phyloP scores from a whole-genome alignment of 2,888 invertebrate species.

The Creontiades dilutus region DNA sequence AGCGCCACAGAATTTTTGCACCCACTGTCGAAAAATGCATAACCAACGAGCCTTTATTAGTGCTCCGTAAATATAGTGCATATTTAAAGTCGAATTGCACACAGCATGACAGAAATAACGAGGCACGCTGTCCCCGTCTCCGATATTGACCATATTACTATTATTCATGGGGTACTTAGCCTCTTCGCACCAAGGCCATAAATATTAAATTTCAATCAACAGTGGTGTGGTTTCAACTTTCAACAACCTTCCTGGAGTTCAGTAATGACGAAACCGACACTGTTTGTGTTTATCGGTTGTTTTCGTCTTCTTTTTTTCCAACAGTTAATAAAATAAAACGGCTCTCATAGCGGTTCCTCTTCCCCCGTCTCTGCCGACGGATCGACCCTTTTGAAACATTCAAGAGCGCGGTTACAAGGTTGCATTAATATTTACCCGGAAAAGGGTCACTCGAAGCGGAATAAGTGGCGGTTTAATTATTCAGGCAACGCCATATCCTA shows the following conservation, averaged over 20 bases:
- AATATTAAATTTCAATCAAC: constrained; percentile 45
- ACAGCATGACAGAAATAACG: too few relatives aligned
- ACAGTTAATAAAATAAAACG: constrained; percentile 11
- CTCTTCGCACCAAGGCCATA: background rate
- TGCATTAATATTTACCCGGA: constrained; percentile 23
- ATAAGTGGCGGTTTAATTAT: constrained; percentile 9
- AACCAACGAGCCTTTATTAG: too few relatives aligned
- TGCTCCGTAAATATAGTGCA: too few relatives aligned
- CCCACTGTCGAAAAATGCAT: too few relatives aligned
- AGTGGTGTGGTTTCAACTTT: background rate
- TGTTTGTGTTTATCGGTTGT: background rate
- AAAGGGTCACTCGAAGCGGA: constrained; percentile 34
- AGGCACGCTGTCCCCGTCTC: too few relatives aligned
- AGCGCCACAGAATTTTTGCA: too few relatives aligned
- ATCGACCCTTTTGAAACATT: background rate
- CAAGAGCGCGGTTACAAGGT: constrained; percentile 14
- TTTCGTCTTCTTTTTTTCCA: background rate
- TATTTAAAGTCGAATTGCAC: too few relatives aligned
- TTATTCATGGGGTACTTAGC: constrained; percentile 6
- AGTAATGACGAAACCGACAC: background rate
- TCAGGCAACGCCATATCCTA: constrained; percentile 21
- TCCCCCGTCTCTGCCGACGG: background rate
- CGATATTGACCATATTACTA: too few relatives aligned
- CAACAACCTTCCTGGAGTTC: background rate
- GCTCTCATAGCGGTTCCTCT: background rate